A percentile compares a stretch with the other conserved stretches of the same genome.
These are phyloP conservation scores for Agriopis marginaria DNA, from an alignment of 2,888 invertebrate species.

Conservation along the genomic window DNA sequence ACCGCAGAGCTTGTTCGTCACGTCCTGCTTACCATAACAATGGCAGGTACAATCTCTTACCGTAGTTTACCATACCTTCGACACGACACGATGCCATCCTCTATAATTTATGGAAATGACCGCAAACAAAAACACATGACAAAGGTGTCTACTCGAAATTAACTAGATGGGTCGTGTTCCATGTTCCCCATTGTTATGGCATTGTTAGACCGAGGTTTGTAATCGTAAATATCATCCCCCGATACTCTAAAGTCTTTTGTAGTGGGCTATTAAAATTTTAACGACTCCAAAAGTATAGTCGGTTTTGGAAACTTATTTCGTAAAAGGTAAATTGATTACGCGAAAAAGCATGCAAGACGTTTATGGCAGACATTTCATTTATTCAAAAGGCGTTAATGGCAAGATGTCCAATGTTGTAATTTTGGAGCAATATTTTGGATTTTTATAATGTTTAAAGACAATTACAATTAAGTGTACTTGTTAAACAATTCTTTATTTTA, in stretches of 20 bases:
- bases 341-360: slow-evolving; percentile 11
- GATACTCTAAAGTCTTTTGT: slow-evolving; percentile 51
- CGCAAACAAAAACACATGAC: slow-evolving; percentile 83
- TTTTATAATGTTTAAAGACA: background rate
- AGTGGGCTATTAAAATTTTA: slow-evolving; percentile 44
- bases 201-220: slow-evolving; percentile 66
- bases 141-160: slow-evolving; percentile 85
- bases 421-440: no score
- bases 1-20: slow-evolving; percentile 71
- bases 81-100: slow-evolving; percentile 70
- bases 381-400: slow-evolving; percentile 7
- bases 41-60: slow-evolving; percentile 73
- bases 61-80: slow-evolving; percentile 48
- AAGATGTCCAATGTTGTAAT: background rate
- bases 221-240: slow-evolving; percentile 78
- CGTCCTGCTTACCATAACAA: slow-evolving; percentile 82
- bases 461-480: no score
- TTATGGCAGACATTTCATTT: slow-evolving; percentile 11
- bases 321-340: slow-evolving; percentile 25
- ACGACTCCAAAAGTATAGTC: slow-evolving; percentile 24
- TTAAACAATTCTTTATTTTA: no score
- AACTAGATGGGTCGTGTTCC: slow-evolving; percentile 78
- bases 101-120: slow-evolving; percentile 85
- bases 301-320: slow-evolving; percentile 6
- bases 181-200: slow-evolving; percentile 75